Percentiles rank a stretch among this genome's conserved stretches.
Evolutionary conservation across 2,888 invertebrate genomes (phyloP).

Genomic region (Athripsodes cinereus): DNA sequence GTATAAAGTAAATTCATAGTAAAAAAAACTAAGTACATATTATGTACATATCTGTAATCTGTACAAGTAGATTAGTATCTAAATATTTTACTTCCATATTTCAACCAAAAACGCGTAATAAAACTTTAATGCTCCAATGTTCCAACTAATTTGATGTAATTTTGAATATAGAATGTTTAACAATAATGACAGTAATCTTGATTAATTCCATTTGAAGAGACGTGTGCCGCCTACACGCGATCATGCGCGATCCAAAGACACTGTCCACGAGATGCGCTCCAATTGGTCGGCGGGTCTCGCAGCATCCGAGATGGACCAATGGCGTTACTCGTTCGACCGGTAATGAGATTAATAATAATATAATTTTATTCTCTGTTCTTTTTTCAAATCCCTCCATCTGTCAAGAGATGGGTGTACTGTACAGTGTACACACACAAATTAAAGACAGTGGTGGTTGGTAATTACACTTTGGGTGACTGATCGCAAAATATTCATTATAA

Average conservation of each 20-base stretch:
- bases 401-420: neutral
- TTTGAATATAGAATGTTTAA: neutral
- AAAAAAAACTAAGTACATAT: too few relatives aligned
- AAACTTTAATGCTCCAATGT: neutral
- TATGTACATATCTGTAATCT: too few relatives aligned
- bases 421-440: too few relatives aligned
- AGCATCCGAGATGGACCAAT: slow-evolving; percentile 13
- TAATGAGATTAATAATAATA: neutral
- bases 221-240: neutral
- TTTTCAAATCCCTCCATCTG: neutral
- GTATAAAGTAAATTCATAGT: too few relatives aligned
- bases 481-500: too few relatives aligned
- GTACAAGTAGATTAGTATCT: too few relatives aligned
- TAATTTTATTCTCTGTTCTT: neutral
- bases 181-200: slow-evolving; percentile 2
- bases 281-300: slow-evolving; percentile 8
- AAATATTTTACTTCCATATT: too few relatives aligned
- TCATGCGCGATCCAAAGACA: neutral
- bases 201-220: neutral
- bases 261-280: neutral
- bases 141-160: slow-evolving; percentile 1
- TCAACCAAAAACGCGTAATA: too few relatives aligned
- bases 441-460: too few relatives aligned
- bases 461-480: too few relatives aligned
- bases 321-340: neutral